Base-by-base conservation (phyloP, 1,140 invertebrate species). In the Sitophilus oryzae region DNA sequence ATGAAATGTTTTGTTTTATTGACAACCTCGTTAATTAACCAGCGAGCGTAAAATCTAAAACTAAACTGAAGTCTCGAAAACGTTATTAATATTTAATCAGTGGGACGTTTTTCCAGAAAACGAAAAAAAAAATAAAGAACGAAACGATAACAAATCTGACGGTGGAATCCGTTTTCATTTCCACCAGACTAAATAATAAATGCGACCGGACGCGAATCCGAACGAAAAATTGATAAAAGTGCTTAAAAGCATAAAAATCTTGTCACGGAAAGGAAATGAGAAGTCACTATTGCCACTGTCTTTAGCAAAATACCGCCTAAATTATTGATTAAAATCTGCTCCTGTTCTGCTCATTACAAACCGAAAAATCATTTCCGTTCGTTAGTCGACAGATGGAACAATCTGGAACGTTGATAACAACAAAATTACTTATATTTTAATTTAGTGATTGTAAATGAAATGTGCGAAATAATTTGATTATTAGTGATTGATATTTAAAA, bases 151-250 rank as follows among this genome's bases (percentile, higher is more conserved):
- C 44, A 47, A 46, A 54, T 30, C n/a, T 54, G 52, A 54, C 52
- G 52, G 5, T 47, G 40, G 37, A 54, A 46, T 59, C 57, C 57
- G 57, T 46, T 50, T 41, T 59, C 45, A 59, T 59, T 59, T 59
- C 57, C 57, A 59, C 51, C 45, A 54, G 52, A 49, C 46, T 59
- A 48, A 59, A 59, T 53, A 46, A 59, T 59, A 54, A 59, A 59
- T 59, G 57, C 47, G 47, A 41, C 52, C 52, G 52, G 52, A 54
- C 44, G 11, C 23, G 41, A 40, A 30, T 36, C 46, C 46, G 55
- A 44, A 44, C 44, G 44, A 49, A 46, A 58, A 58, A 55, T 54
- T 59, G 57, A 59, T 59, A 59, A 59, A 58, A 58, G 38, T 54
- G 45, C 51, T 47, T 20, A 25, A 54, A 41, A 51, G 57, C 47